Evolutionary conservation across 2,888 invertebrate species (phyloP).

Genomic region (Stenodema calcarata): DNA sequence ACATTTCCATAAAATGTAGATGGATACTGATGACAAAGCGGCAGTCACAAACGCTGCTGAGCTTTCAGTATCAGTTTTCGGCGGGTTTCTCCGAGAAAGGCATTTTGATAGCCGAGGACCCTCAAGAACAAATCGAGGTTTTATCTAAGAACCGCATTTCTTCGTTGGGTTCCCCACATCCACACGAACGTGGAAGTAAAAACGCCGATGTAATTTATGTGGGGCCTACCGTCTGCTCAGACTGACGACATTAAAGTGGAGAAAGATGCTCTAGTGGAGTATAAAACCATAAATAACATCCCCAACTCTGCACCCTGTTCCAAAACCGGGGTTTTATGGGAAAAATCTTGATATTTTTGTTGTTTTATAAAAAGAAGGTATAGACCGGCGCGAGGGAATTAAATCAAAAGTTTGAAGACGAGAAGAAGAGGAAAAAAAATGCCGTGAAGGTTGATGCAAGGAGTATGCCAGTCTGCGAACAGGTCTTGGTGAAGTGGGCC

Average conservation of each 20-base stretch:
- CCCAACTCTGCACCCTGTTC: neutral
- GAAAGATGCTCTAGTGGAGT: neutral
- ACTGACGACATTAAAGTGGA: neutral
- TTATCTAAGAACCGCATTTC: slow-evolving; percentile 2
- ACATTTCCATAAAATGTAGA: neutral
- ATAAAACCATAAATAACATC: slow-evolving; percentile 5
- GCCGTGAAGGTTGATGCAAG: neutral
- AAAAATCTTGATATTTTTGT: slow-evolving; percentile 8
- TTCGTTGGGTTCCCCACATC: neutral
- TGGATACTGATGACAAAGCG: neutral
- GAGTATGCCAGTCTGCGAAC: neutral
- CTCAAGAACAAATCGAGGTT: neutral
- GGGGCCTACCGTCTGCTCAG: neutral
- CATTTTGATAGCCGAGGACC: slow-evolving; percentile 3
- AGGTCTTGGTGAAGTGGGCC: neutral
- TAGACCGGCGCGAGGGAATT: neutral
- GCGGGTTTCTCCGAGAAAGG: neutral
- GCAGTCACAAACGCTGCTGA: neutral
- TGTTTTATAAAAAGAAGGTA: neutral
- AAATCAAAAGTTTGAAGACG: neutral
- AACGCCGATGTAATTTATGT: neutral
- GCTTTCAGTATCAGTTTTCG: neutral
- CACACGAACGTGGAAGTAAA: neutral
- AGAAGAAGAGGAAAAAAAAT: neutral
- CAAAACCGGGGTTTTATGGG: neutral